Evolutionary conservation across 2,888 invertebrate genomes (phyloP), one percentile per base, ranked within the genome.

Genomic region (Acanthococcus lagerstroemiae): DNA sequence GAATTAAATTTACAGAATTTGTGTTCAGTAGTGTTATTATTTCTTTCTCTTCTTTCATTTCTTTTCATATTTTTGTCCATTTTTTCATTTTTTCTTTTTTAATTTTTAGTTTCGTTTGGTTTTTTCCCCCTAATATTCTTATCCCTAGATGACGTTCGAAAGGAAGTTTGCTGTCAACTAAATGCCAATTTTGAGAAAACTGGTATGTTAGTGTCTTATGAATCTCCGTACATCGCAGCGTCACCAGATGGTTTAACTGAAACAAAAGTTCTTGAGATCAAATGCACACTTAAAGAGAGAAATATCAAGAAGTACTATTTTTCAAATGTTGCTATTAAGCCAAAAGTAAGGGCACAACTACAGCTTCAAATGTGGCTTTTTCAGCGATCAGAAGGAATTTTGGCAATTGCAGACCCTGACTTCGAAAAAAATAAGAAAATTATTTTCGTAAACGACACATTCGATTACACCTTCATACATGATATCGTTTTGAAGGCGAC

Each of bases 91-190:
- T n/a, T n/a, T n/a, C n/a, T n/a, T n/a, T n/a, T n/a, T n/a, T n/a
- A n/a, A n/a, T n/a, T n/a, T n/a, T n/a, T n/a, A n/a, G n/a, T n/a
- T n/a, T n/a, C n/a, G n/a, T n/a, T n/a, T n/a, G n/a, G n/a, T n/a
- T n/a, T n/a, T n/a, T n/a, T n/a, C n/a, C n/a, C n/a, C n/a, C n/a
- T n/a, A n/a, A n/a, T n/a, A n/a, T n/a, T n/a, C n/a, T n/a, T n/a
- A n/a, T n/a, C n/a, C n/a, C n/a, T n/a, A n/a, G n/a, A 37, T 12
- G 19, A 48, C 19, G 67, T 68, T 19, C n/a, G 30, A 9, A 22
- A 48, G 45, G 22, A 46, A 9, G 58, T 66, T 22, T 27, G 45
- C 44, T 21, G 44, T n/a, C 21, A 21, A 44, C 24, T 58, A 19
- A 45, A 45, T 17, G 45, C 4, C 21, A 48, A 48, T n/a, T 48